These are phyloP conservation scores for Corynorhinus townsendii DNA, from an alignment of 2,113 vertebrate species.

Conservation along the genomic window DNA sequence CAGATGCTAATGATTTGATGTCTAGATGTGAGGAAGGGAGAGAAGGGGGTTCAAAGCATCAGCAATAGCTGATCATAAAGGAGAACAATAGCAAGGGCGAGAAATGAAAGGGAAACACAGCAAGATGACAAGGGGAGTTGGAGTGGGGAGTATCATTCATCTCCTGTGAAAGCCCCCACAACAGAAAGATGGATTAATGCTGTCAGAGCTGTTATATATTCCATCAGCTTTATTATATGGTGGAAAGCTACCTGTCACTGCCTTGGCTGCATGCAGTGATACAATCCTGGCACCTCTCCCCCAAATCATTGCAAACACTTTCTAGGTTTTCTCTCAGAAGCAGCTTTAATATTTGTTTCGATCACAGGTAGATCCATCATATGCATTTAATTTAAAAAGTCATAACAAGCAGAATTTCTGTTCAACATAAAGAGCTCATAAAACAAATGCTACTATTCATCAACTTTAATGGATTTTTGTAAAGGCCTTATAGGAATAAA, in stretches of 20 bases:
- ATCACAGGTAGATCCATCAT: constrained; percentile 70
- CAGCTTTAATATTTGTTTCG: constrained; percentile 74
- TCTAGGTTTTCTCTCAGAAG: constrained; percentile 41
- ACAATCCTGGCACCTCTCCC: neutral
- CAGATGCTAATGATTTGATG: neutral
- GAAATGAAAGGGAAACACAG: constrained; percentile 15
- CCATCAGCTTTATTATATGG: constrained; percentile 57
- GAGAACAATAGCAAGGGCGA: neutral
- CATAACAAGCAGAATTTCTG: constrained; percentile 74
- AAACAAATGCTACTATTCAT: constrained; percentile 78
- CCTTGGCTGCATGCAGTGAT: constrained; percentile 47
- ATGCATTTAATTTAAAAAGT: constrained; percentile 79
- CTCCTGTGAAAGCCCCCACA: constrained; percentile 54
- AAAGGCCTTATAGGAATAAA: constrained; percentile 76
- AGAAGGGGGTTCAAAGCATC: neutral
- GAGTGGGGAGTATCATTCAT: constrained; percentile 57
- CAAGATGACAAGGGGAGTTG: constrained; percentile 24
- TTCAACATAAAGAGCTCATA: constrained; percentile 69
- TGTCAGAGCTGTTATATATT: constrained; percentile 57
- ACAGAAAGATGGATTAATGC: constrained; percentile 59
- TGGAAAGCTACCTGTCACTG: constrained; percentile 51
- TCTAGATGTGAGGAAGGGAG: neutral
- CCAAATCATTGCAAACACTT: constrained; percentile 21
- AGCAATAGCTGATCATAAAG: neutral
- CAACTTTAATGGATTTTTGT: constrained; percentile 73